Evolutionary conservation across 2,113 vertebrate species (phyloP).

Genomic region (Leptocoma aspasia): DNA sequence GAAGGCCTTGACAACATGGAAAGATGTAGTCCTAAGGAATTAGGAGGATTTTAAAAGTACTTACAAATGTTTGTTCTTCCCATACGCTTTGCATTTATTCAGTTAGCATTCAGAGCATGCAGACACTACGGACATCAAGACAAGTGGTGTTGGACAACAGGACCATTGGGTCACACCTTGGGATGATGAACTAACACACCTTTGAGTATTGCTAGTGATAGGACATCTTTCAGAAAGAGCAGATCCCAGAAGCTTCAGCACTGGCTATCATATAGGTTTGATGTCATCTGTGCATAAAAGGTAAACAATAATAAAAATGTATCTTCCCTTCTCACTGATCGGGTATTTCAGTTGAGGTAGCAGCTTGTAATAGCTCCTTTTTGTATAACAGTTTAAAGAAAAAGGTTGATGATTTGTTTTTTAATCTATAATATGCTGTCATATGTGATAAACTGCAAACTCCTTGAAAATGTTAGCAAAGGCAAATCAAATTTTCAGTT

Average conservation of each 20-base stretch:
- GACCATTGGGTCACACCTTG: neutral
- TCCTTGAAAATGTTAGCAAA: neutral
- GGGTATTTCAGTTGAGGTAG: neutral
- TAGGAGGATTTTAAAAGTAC: neutral
- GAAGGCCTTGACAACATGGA: neutral
- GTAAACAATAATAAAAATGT: neutral
- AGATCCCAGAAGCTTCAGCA: neutral
- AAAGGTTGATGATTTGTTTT: accelerated
- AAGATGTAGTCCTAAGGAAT: neutral
- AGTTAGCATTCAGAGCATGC: neutral
- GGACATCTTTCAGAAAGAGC: neutral
- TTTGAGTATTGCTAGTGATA: neutral
- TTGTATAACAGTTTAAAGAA: neutral
- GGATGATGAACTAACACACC: neutral
- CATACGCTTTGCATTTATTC: neutral
- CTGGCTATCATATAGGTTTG: neutral
- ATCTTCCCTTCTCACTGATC: neutral
- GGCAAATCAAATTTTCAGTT: neutral
- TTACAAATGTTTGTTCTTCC: neutral
- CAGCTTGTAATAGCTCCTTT: neutral
- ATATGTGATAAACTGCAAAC: neutral
- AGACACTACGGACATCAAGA: neutral
- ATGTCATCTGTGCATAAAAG: neutral
- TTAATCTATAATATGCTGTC: neutral
- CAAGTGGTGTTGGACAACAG: neutral